Evolutionary conservation across 2,113 vertebrate genomes (phyloP).

Genomic region (Lethenteron reissneri): DNA sequence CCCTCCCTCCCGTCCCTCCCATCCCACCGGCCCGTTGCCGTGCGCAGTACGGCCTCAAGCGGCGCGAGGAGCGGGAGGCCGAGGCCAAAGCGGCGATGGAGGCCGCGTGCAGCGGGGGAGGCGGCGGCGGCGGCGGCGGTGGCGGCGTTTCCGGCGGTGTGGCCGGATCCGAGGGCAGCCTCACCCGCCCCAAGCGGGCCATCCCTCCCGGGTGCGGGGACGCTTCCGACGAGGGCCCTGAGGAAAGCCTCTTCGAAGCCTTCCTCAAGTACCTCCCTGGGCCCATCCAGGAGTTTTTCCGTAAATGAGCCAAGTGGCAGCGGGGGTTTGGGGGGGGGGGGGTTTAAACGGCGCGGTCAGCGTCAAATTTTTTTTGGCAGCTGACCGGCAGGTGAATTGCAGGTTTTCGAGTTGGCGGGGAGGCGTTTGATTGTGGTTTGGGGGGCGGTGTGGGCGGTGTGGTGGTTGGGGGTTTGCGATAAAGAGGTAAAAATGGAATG

Average conservation of each 20-base stretch:
- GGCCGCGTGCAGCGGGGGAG: conserved; percentile 34
- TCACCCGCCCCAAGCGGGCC: conserved; percentile 85
- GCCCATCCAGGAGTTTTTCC: conserved; percentile 95
- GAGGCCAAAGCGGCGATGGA: conserved; percentile 93
- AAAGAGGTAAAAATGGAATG: no score
- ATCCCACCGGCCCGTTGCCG: not conserved
- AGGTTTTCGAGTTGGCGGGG: no score
- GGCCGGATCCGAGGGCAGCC: conserved; percentile 38
- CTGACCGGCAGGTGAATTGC: no score
- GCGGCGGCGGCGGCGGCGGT: no score
- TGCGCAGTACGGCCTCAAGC: conserved; percentile 76
- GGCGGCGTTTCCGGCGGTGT: no score
- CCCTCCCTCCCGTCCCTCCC: not conserved
- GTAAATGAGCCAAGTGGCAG: conserved; percentile 43
- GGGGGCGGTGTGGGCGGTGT: no score
- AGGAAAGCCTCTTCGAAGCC: conserved; percentile 91
- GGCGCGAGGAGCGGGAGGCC: conserved; percentile 93
- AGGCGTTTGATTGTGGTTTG: no score
- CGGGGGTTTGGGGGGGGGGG: no score
- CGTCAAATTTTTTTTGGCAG: no score
- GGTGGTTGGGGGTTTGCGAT: no score
- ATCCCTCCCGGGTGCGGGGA: conserved; percentile 77
- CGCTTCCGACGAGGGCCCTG: conserved; percentile 58
- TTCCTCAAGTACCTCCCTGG: conserved; percentile 93
- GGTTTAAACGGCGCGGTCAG: no score